Percentiles rank a stretch among this genome's conserved stretches.
phyloP scores from a whole-genome alignment of 2,113 vertebrate genomes.

The Herpailurus yagouaroundi region DNA sequence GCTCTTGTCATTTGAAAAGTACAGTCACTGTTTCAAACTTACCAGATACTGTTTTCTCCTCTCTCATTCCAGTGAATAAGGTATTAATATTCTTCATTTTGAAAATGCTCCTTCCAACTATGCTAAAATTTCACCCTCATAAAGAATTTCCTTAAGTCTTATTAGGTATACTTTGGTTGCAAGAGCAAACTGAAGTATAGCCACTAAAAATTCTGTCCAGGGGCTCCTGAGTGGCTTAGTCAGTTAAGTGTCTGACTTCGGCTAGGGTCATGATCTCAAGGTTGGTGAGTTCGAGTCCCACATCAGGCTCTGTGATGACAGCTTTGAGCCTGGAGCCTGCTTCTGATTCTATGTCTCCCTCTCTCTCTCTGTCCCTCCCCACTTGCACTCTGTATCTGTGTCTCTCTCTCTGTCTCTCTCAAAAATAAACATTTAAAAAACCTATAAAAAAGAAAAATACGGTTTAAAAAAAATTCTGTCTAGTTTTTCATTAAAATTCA shows the following conservation, averaged over 20 bases:
- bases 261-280: too few species aligned
- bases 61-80: not conserved
- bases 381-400: too few species aligned
- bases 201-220: not conserved
- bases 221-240: too few species aligned
- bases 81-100: constrained; percentile 26
- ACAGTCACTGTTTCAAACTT: not conserved
- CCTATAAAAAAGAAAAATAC: too few species aligned
- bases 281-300: too few species aligned
- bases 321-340: too few species aligned
- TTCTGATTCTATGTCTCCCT: too few species aligned
- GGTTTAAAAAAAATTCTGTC: not conserved
- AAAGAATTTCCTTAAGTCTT: not conserved
- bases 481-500: not conserved
- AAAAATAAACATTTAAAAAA: too few species aligned
- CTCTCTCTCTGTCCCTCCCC: too few species aligned
- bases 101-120: not conserved
- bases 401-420: too few species aligned
- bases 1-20: constrained; percentile 42
- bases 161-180: not conserved
- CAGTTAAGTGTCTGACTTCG: too few species aligned
- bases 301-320: too few species aligned
- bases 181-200: not conserved
- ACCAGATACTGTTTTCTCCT: not conserved
- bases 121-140: not conserved